Evolutionary conservation across 2,797 vertebrate genomes (phyloP).

Genomic region (Neomorphus geoffroyi): DNA sequence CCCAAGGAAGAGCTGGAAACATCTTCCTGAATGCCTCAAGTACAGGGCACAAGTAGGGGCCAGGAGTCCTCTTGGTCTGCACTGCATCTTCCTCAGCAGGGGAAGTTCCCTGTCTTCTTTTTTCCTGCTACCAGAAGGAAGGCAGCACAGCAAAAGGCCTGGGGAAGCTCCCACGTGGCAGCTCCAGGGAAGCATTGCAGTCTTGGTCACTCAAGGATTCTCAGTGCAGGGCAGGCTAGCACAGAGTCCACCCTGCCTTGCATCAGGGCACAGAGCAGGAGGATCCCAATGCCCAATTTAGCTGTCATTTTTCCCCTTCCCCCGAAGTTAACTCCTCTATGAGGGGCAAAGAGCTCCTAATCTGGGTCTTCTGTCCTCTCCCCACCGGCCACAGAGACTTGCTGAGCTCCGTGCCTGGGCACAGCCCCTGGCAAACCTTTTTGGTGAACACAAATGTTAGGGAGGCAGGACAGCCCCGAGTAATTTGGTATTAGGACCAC

Average conservation of each 20-base stretch:
- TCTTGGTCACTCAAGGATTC: not conserved
- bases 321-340: not conserved
- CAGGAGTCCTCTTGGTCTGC: not conserved
- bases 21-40: fast-evolving
- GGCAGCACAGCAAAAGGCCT: not conserved
- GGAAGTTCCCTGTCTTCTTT: not conserved
- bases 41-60: not conserved
- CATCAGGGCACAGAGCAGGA: not conserved
- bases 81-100: not conserved
- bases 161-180: not conserved
- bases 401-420: not conserved
- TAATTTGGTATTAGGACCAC: not conserved
- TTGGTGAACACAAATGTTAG: not conserved
- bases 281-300: not conserved
- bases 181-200: not conserved
- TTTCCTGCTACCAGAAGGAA: not conserved
- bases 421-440: not conserved
- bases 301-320: not conserved
- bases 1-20: not conserved
- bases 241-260: not conserved
- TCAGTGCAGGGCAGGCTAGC: not conserved
- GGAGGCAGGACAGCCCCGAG: not conserved
- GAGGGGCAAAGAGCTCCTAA: not conserved
- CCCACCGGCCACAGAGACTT: not conserved
- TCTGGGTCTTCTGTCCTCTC: not conserved